Evolutionary conservation across 2,888 invertebrate genomes (phyloP), one percentile per base, ranked within the genome.

Genomic region (Parascotia fuliginaria): DNA sequence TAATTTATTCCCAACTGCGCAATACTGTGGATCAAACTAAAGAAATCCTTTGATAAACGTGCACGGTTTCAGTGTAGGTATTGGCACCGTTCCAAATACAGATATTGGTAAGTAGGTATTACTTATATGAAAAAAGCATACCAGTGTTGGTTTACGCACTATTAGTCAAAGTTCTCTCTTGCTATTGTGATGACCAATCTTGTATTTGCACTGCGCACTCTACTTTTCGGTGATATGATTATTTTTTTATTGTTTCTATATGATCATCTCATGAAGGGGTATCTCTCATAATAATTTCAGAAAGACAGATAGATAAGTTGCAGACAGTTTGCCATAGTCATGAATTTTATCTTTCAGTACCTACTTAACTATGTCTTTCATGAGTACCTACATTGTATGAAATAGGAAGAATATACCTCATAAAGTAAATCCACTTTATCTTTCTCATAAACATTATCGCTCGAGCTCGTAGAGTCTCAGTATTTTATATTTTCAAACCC

Each of bases 51-150:
- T 7, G 4, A 46, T 34, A 12, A 29, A 56, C 43, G 34, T 57
- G 49, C 46, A 40, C 5, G 24, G 32, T 42, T 33, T 32, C 22
- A 28, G 27, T n/a, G n/a, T n/a, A n/a, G 31, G 12, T 16, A n/a
- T 24, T 61, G 62, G 59, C 59, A 13, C 7, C 6, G n/a, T 15
- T 27, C 55, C 59, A 58, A 47, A 47, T 41, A 32, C 14, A 32
- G 12, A 29, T 14, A 29, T 38, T n/a, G n/a, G n/a, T n/a, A n/a
- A n/a, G n/a, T n/a, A n/a, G n/a, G n/a, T n/a, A n/a, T n/a, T n/a
- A n/a, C n/a, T n/a, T 54, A 28, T 42, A 15, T 36, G 7, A n/a
- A 29, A n/a, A 16, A 22, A 31, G 31, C 16, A 7, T 7, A 9
- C 3, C 9, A 39, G 14, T 40, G 12, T 56, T 52, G 56, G 29